phyloP scores from a whole-genome alignment of 2,888 invertebrate genomes.

The Meliscaeva auricollis region DNA sequence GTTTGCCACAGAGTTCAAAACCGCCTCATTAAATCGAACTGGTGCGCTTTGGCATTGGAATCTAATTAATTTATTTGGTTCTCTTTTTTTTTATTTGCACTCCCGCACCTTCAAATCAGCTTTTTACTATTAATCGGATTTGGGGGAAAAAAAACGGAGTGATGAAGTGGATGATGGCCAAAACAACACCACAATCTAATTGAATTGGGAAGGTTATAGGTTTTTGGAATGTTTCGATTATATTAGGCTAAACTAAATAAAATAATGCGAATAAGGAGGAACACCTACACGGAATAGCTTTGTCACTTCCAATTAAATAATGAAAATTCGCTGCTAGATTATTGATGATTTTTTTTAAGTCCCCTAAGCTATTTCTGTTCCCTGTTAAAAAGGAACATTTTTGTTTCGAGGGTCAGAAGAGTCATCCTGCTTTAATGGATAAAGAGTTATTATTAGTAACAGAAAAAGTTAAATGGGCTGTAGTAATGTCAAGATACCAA shows the following conservation, averaged over 20 bases:
- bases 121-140: not conserved
- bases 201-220: not conserved
- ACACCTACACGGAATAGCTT: no score
- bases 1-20: slow-evolving; percentile 50
- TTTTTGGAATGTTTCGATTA: not conserved
- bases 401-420: no score
- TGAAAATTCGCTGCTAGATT: no score
- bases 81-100: slow-evolving; percentile 5
- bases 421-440: no score
- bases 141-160: not conserved
- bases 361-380: no score
- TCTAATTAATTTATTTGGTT: slow-evolving; percentile 46
- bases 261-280: not conserved
- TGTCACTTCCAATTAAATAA: no score
- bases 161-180: not conserved
- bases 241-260: not conserved
- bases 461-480: no score
- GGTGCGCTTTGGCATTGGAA: slow-evolving; percentile 3
- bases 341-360: no score
- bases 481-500: no score
- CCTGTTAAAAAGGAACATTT: no score
- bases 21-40: slow-evolving; percentile 62
- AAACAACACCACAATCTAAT: not conserved
- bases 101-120: not conserved
- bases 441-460: no score